Conservation (phyloP, 2,888 invertebrate species). For the Hirtodrosophila alboralis region DNA sequence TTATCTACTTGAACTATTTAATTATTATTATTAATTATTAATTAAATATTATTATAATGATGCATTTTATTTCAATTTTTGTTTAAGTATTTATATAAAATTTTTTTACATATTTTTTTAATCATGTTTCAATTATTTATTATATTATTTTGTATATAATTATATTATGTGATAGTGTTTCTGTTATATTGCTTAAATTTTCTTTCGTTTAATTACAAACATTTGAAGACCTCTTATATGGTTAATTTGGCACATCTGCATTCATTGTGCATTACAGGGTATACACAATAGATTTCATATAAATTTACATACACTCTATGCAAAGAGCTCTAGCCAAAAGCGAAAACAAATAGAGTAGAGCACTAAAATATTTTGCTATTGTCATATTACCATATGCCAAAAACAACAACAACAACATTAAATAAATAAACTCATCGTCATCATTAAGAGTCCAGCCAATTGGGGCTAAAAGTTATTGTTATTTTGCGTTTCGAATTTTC, state of each 20-base stretch:
- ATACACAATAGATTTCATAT: constrained; percentile 18
- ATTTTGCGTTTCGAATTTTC: constrained; percentile 23
- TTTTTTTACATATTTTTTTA: too few species aligned
- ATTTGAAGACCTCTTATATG: too few species aligned
- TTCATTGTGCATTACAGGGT: constrained; percentile 5
- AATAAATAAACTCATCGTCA: constrained; percentile 7
- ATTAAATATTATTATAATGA: too few species aligned
- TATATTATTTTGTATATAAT: too few species aligned
- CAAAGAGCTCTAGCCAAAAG: constrained; percentile 28
- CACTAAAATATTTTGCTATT: constrained; percentile 30
- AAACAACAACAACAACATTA: constrained; percentile 15
- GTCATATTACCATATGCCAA: constrained; percentile 38
- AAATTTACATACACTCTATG: constrained; percentile 57
- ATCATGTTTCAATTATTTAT: too few species aligned
- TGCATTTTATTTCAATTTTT: too few species aligned
- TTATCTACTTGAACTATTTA: too few species aligned
- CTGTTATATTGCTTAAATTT: too few species aligned
- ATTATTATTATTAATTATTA: too few species aligned
- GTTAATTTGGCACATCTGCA: neutral
- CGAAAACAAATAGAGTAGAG: constrained; percentile 49
- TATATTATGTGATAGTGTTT: too few species aligned
- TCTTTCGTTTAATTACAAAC: too few species aligned
- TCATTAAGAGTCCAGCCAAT: constrained; percentile 31
- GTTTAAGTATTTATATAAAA: too few species aligned
- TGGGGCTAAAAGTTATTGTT: constrained; percentile 33